Conservation (phyloP, 2,113 vertebrate species). For the Prunella himalayana region DNA sequence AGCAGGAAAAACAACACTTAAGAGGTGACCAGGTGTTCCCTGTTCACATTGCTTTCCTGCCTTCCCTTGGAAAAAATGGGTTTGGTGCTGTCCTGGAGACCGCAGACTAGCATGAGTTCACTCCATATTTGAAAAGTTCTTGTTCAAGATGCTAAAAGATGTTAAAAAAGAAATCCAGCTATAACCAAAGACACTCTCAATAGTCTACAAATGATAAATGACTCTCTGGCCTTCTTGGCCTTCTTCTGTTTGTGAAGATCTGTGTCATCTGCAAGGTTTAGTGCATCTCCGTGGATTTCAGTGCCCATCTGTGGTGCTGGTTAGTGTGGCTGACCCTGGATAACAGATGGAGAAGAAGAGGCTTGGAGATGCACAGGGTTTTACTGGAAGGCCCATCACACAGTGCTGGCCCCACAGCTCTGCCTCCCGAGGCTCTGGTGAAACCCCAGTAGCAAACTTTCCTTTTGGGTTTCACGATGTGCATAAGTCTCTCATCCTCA, state of each 20-base stretch:
- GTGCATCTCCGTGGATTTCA: neutral
- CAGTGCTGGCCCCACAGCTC: neutral
- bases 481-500: neutral
- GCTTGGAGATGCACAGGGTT: neutral
- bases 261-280: neutral
- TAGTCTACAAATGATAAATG: neutral
- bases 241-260: neutral
- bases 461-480: neutral
- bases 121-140: neutral
- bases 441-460: neutral
- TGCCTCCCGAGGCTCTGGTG: neutral
- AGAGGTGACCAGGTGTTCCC: neutral
- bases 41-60: neutral
- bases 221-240: neutral
- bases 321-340: rapidly evolving
- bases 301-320: neutral
- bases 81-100: neutral
- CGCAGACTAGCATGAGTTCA: rapidly evolving
- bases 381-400: neutral
- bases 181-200: neutral
- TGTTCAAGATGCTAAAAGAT: neutral
- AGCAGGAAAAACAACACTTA: neutral
- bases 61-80: neutral
- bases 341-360: neutral
- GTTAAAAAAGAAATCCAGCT: neutral